phyloP scores from a whole-genome alignment of 2,888 invertebrate genomes.

The Dione vanillae region DNA sequence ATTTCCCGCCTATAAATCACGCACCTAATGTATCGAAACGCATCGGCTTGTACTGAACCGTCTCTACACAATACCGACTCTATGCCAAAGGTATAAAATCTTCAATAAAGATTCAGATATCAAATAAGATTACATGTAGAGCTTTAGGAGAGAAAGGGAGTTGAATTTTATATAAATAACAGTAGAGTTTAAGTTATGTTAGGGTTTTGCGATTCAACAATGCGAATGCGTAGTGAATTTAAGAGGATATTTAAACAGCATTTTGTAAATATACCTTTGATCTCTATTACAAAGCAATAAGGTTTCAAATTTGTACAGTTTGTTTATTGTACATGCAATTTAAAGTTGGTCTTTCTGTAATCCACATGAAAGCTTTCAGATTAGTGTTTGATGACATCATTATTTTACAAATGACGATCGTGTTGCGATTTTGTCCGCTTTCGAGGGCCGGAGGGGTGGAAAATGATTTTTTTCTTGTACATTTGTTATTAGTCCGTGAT shows the following conservation, averaged over 20 bases:
- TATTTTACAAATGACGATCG: constrained; percentile 81
- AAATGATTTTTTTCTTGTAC: constrained; percentile 56
- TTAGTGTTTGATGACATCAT: constrained; percentile 85
- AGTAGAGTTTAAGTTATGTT: constrained; percentile 51
- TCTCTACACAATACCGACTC: constrained; percentile 57
- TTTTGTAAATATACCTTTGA: not conserved
- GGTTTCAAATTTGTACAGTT: constrained; percentile 42
- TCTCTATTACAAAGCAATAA: constrained; percentile 46
- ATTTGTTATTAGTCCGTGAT: constrained; percentile 63
- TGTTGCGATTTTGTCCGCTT: constrained; percentile 74
- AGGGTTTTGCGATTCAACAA: constrained; percentile 55
- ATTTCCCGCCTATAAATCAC: constrained; percentile 81
- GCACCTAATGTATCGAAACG: constrained; percentile 81
- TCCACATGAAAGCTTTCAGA: constrained; percentile 84
- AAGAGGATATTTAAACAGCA: constrained; percentile 5
- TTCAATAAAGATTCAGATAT: not conserved
- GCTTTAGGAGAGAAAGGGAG: constrained; percentile 22
- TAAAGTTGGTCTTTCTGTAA: constrained; percentile 59
- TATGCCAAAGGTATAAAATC: constrained; percentile 37
- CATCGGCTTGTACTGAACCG: constrained; percentile 65
- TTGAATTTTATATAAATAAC: constrained; percentile 30
- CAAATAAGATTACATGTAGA: constrained; percentile 42
- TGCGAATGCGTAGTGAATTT: constrained; percentile 51
- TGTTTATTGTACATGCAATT: constrained; percentile 22
- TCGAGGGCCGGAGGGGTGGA: constrained; percentile 59